phyloP scores from a whole-genome alignment of 1,140 invertebrate genomes.

The Laupala kohalensis region DNA sequence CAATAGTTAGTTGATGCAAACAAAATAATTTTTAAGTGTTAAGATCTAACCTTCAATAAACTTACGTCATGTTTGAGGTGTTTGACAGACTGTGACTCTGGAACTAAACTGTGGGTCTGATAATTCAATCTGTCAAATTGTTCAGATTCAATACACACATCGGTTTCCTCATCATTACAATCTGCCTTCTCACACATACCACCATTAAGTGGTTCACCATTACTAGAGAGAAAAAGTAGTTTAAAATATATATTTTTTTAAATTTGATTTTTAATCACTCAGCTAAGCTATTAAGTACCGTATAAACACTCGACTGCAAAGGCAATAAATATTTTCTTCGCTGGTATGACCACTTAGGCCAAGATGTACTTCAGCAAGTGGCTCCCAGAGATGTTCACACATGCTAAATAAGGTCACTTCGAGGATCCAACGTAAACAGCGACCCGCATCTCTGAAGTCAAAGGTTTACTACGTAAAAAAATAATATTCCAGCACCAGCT shows the following conservation, averaged over 20 bases:
- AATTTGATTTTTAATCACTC: background rate
- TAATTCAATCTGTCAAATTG: background rate
- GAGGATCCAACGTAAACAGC: background rate
- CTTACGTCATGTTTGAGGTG: background rate
- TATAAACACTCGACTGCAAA: slow-evolving; percentile 21
- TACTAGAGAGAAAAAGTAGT: background rate
- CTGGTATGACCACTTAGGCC: slow-evolving; percentile 12
- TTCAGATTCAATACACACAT: background rate
- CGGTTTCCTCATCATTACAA: slow-evolving; percentile 2
- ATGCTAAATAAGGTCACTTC: slow-evolving; percentile 13
- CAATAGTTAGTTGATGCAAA: background rate
- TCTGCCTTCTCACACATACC: slow-evolving; percentile 7
- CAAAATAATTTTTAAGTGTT: background rate
- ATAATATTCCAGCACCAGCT: no score
- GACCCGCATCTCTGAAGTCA: background rate
- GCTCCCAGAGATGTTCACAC: slow-evolving; percentile 20
- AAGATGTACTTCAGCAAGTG: slow-evolving; percentile 20
- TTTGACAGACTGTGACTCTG: background rate
- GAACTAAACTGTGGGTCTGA: background rate
- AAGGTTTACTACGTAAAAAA: background rate
- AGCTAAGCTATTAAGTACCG: slow-evolving; percentile 1
- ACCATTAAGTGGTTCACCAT: background rate
- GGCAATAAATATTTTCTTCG: slow-evolving; percentile 18
- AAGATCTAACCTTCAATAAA: background rate
- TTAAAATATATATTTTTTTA: background rate